Evolutionary conservation across 2,797 vertebrate genomes (phyloP), one percentile per base, ranked within the genome.

Genomic region (Malacoraja senta): DNA sequence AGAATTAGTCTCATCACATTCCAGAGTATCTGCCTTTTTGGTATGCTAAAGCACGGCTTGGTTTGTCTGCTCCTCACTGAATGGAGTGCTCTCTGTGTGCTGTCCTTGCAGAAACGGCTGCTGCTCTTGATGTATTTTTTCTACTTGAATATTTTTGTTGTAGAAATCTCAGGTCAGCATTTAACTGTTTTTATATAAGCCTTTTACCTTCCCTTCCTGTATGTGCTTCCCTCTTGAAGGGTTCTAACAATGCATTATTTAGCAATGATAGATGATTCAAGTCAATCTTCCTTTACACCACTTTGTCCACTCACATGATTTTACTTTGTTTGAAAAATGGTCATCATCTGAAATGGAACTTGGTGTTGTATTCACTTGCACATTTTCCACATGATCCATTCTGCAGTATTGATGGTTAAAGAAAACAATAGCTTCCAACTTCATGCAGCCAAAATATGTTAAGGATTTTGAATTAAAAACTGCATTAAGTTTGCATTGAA

Each of bases 61-160:
- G 95, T 97, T 96, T 95, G 96, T 96, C 96, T 96, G 96, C 96
- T 97, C 96, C 96, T 97, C 96, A 96, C 96, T 97, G 95, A 96
- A 95, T 94, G 95, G 96, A 96, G 96, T 95, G 95, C 96, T 97
- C 95, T 97, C 97, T 96, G 97, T 97, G 96, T 98, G 97, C 96
- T 96, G 96, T 97, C 96, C 97, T 68, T 98, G 98, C 97, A 97
- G 96, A 98, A 96, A 97, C 96, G 97, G 98, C 97, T 96, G 97
- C 98, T 99, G 98, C 98, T 98, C 97, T 93, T 93, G 83, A 97
- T 96, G 97, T 98, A 97, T 97, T 96, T 97, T 97, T 98, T 98
- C 97, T 98, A 98, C 98, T 99, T 99, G 98, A 99, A 99, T 98
- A 97, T 96, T 98, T 98, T 97, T 97, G 97, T 97, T 97, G 97